phyloP scores from a whole-genome alignment of 1,140 invertebrate genomes.

The Ladona fulva region DNA sequence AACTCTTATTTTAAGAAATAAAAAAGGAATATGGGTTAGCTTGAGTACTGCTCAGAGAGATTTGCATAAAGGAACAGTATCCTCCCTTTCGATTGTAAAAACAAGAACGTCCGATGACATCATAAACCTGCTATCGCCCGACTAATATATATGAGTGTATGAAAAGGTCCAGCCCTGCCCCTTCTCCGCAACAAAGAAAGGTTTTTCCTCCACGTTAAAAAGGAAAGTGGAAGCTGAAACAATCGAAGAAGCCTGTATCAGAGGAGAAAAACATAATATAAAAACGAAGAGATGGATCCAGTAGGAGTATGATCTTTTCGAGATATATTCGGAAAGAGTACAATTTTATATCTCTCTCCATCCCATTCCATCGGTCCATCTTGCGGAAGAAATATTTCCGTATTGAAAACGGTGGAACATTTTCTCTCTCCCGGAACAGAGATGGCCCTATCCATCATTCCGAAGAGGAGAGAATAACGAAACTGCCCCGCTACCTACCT shows the following conservation, averaged over 20 bases:
- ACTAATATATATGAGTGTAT: background rate
- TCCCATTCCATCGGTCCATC: background rate
- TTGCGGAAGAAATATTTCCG: background rate
- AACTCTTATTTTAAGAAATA: no score
- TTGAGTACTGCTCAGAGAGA: no score
- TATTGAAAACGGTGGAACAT: constrained; percentile 1
- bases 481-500: background rate
- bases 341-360: background rate
- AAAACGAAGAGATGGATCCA: no score
- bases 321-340: background rate
- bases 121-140: background rate
- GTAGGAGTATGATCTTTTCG: no score
- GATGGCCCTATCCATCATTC: background rate
- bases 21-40: no score
- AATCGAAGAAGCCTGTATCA: no score
- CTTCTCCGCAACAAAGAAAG: no score
- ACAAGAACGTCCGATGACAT: background rate
- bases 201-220: no score
- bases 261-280: no score
- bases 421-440: background rate
- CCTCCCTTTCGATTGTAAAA: background rate
- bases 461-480: background rate
- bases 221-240: no score
- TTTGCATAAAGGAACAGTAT: no score
- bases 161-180: no score